phyloP scores from a whole-genome alignment of 2,888 invertebrate species.

The Pandemis corylana region DNA sequence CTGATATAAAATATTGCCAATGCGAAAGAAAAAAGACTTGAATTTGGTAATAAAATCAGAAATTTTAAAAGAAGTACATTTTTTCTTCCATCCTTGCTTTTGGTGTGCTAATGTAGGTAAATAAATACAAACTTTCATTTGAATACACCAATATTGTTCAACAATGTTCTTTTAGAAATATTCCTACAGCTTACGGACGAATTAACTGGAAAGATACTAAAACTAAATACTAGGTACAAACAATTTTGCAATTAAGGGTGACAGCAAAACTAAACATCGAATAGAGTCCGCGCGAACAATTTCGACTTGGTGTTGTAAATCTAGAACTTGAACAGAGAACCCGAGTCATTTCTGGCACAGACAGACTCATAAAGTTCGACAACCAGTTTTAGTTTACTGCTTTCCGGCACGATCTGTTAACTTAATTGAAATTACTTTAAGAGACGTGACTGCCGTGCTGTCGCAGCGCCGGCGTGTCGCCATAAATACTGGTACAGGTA shows the following conservation, averaged over 20 bases:
- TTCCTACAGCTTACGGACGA: background rate
- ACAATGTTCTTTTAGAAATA: background rate
- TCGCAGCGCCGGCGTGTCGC: constrained; percentile 3
- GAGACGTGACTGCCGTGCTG: constrained; percentile 16
- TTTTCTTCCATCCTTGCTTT: too few species aligned
- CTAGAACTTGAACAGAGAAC: constrained; percentile 7
- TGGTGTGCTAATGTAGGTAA: too few species aligned
- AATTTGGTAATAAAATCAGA: background rate
- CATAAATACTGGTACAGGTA: constrained; percentile 24
- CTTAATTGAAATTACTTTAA: constrained; percentile 34
- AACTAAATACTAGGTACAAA: background rate
- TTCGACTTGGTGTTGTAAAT: constrained; percentile 10
- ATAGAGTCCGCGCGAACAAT: constrained; percentile 10
- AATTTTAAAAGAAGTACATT: background rate
- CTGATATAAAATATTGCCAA: background rate
- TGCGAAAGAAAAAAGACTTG: background rate
- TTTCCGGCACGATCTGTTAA: constrained; percentile 30
- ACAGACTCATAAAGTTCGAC: constrained; percentile 24
- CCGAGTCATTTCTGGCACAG: constrained; percentile 2
- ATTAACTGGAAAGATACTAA: background rate
- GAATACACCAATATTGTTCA: too few species aligned
- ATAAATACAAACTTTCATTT: background rate
- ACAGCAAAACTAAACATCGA: constrained; percentile 1
- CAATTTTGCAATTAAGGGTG: background rate
- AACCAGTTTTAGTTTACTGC: constrained; percentile 24